Evolutionary conservation across 2,113 vertebrate genomes (phyloP), one percentile per base, ranked within the genome.

Genomic region (Oreochromis spilurus): DNA sequence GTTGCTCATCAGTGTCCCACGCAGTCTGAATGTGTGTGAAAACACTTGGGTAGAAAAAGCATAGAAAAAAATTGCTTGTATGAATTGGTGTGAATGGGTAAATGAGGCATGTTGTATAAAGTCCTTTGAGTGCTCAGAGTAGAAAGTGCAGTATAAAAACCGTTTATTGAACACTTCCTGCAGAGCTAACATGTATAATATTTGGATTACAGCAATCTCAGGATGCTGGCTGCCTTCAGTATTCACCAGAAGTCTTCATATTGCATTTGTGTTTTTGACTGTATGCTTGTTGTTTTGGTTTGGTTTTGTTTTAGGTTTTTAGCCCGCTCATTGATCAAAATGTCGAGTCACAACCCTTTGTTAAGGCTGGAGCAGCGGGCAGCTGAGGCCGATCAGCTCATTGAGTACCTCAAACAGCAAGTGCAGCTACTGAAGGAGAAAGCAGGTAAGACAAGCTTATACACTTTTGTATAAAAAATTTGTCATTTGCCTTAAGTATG

Each of bases 351-450:
- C 93, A 97, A 96, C 72, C 95, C 97, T 79, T 93, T 99, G 94
- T 94, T 96, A 96, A 97, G 97, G 89, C 93, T 99, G 95, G 98
- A 99, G 87, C 98, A 98, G 95, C 97, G 98, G 83, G 98, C 98
- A 5, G 95, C 97, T 5, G 99, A 99, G 87, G 99, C 98, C 0
- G 99, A 99, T 95, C 97, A 98, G 96, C 95, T 99, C 92, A 99
- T 99, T 84, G 97, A 97, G 79, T 99, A 98, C 94, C 97, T 99
- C 79, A 99, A 99, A 93, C 97, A 99, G 77, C 99, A 99, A 94
- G 97, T 99, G 90, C 97, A 97, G 92, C 96, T 99, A 90, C 97
- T 99, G 16, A 99, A 99, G 93, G 98, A 99, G 89, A 99, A 99
- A 97, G 97, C 98, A 87, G 95, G 99, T 99, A 97, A 97, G 98